A percentile compares a stretch with the other conserved stretches of the same genome.
Conservation (phyloP, 2,113 vertebrate genomes). For the Poecile atricapillus region DNA sequence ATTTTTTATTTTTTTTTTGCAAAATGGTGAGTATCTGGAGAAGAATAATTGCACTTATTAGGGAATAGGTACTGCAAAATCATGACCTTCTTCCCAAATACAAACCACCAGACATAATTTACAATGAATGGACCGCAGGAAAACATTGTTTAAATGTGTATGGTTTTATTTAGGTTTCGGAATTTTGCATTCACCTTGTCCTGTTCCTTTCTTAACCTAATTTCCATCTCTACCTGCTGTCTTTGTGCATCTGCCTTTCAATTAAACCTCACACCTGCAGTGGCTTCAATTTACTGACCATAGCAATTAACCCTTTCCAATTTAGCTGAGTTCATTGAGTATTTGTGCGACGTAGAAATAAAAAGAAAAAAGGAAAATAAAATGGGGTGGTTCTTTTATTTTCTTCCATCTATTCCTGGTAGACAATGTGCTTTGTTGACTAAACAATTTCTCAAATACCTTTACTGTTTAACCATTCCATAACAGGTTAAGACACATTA, state of each 20-base stretch:
- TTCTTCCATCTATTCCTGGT: neutral
- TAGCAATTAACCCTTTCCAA: neutral
- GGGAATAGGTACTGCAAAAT: neutral
- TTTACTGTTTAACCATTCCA: neutral
- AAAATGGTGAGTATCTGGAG: neutral
- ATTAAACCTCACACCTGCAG: constrained; percentile 1
- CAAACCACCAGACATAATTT: neutral
- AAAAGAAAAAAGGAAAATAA: neutral
- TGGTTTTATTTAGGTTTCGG: neutral
- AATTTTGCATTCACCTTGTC: constrained; percentile 2
- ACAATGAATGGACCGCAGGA: accelerated
- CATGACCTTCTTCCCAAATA: neutral
- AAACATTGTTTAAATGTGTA: neutral
- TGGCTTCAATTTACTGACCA: neutral
- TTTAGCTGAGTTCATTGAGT: neutral
- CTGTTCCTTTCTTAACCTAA: neutral
- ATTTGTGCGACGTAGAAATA: neutral
- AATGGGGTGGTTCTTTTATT: neutral
- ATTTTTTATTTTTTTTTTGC: neutral
- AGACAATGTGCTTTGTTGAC: neutral
- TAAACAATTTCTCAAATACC: neutral
- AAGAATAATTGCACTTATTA: neutral
- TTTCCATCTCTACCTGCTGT: constrained; percentile 27
- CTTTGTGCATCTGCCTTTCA: constrained; percentile 18
- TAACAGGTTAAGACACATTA: neutral